Evolutionary conservation across 2,797 vertebrate species (phyloP).

Genomic region (Phaenicophaeus curvirostris): DNA sequence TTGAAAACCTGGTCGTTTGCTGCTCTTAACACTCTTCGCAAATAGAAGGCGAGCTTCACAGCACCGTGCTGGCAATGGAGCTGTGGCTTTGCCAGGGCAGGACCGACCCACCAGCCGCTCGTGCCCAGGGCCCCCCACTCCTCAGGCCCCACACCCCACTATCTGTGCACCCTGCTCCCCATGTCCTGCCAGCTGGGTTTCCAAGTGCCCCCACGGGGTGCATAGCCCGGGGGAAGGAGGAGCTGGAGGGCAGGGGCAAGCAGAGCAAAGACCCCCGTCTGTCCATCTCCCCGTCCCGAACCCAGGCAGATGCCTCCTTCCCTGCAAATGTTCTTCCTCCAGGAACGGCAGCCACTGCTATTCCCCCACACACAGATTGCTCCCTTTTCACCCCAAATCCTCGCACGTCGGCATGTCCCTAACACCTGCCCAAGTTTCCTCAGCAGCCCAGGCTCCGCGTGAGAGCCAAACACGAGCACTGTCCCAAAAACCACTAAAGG

Average conservation of each 20-base stretch:
- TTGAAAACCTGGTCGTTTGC: neutral
- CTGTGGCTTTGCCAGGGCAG: neutral
- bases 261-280: neutral
- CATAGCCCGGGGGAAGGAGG: neutral
- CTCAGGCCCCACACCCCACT: neutral
- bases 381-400: neutral
- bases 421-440: neutral
- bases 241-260: neutral
- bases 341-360: neutral
- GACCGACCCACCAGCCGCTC: neutral
- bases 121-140: neutral
- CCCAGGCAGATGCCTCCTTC: neutral
- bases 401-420: neutral
- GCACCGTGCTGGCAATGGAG: neutral
- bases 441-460: neutral
- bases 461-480: neutral
- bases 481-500: neutral
- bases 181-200: neutral
- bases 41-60: neutral
- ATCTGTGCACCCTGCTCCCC: neutral
- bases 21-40: neutral
- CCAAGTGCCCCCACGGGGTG: neutral
- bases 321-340: too few relatives aligned
- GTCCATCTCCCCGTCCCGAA: neutral
- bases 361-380: rapidly evolving